Evolutionary conservation across 2,888 invertebrate species (phyloP), one percentile per base, ranked within the genome.

Genomic region (Hyposoter dolosus): DNA sequence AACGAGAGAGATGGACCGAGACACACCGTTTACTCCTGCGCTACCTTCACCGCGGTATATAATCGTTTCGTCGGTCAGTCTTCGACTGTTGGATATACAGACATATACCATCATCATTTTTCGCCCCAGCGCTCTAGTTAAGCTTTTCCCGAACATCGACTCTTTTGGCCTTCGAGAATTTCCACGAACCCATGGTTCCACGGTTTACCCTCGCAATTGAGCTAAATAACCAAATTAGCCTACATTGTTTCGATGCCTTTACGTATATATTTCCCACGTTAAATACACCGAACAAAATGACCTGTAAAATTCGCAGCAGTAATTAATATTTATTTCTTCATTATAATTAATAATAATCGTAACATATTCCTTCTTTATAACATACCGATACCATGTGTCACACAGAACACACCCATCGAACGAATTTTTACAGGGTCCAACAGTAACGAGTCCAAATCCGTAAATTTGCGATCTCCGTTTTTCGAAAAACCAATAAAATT

Each of bases 61-160:
- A 81, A 87, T 87, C 80, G 84, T 80, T 83, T 43, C 77, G 28
- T 76, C 75, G 77, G 75, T 45, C 69, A 69, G 76, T 69, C 63
- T 66, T 71, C 53, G 77, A 84, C 66, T 50, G 17, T 79, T 75
- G 15, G 45, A 43, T 43, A 45, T 32, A 69, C n/a, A 47, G 17
- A 47, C 3, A 32, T 32, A 56, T 32, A 56, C 43, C 28, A 60
- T 72, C 47, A 40, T 77, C 68, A 84, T 77, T 84, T 77, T 76
- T 32, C 81, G 77, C 72, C 63, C 76, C 76, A 47, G 45, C 63
- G 65, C 80, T 75, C 76, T n/a, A 50, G 56, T 12, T 23, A 35
- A 66, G 45, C 68, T 79, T 40, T 53, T 50, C 77, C 17, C 53
- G 78, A 69, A 69, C 43, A 65, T 78, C 47, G 40, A 81, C 77